A percentile compares a stretch with the other conserved stretches of the same genome.
These are phyloP conservation scores for Dendrophyllia cribrosa DNA, from an alignment of 64 coral and sea anemone species.

Conservation along the genomic window DNA sequence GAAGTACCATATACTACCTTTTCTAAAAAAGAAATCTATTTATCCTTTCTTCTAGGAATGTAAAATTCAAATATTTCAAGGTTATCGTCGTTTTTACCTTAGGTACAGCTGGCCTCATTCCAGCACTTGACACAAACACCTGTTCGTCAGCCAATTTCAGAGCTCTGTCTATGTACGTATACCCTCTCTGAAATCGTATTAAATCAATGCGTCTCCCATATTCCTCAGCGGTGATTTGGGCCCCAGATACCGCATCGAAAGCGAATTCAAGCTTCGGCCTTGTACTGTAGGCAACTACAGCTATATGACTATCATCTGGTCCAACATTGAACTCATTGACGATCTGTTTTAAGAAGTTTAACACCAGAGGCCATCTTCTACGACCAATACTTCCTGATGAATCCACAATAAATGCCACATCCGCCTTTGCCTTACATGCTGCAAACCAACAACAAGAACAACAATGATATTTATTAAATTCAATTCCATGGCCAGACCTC, in stretches of 20 bases:
- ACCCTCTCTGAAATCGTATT: slow-evolving; percentile 23
- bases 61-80: no score
- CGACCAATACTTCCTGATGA: slow-evolving; percentile 67
- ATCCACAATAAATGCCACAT: slow-evolving; percentile 61
- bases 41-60: no score
- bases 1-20: no score
- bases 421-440: slow-evolving; percentile 33
- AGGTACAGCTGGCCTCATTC: slow-evolving; percentile 55
- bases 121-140: slow-evolving; percentile 41
- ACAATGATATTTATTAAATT: background rate
- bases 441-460: background rate
- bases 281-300: slow-evolving; percentile 50
- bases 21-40: no score
- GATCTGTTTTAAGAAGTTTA: slow-evolving; percentile 40
- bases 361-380: slow-evolving; percentile 24
- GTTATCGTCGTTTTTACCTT: slow-evolving; percentile 23
- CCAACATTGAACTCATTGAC: slow-evolving; percentile 21
- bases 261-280: slow-evolving; percentile 18
- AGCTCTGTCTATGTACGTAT: slow-evolving; percentile 53
- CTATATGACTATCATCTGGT: slow-evolving; percentile 42
- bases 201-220: slow-evolving; percentile 7
- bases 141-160: slow-evolving; percentile 43
- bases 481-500: no score
- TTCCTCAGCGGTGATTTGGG: background rate
- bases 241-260: slow-evolving; percentile 40